Conservation (phyloP, 2,797 vertebrate genomes). For the Gymnoscopelus microlampas region DNA sequence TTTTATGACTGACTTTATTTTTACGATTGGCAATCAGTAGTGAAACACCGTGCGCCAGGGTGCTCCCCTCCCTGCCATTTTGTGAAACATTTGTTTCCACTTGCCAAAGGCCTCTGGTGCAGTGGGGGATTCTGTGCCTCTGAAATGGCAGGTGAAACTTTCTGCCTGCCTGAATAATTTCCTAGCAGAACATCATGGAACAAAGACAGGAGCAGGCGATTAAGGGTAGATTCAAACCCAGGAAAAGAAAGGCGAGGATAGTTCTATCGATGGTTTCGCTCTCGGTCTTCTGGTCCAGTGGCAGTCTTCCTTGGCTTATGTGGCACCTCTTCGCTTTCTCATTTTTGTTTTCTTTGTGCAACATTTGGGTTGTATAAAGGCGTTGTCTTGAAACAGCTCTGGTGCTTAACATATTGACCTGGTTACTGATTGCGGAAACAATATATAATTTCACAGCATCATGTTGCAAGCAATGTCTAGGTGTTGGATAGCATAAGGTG, state of each 20-base stretch:
- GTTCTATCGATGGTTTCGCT: slow-evolving; percentile 47
- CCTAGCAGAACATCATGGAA: slow-evolving; percentile 72
- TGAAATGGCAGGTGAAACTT: slow-evolving; percentile 83
- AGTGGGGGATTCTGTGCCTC: slow-evolving; percentile 71
- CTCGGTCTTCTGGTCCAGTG: slow-evolving; percentile 54
- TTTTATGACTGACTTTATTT: slow-evolving; percentile 88
- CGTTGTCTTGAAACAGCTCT: slow-evolving; percentile 27
- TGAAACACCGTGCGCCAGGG: slow-evolving; percentile 84
- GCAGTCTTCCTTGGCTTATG: slow-evolving; percentile 62
- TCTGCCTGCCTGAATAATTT: slow-evolving; percentile 86
- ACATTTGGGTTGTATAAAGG: slow-evolving; percentile 40
- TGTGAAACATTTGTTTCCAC: slow-evolving; percentile 83
- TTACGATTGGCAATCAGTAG: slow-evolving; percentile 89
- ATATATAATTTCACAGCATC: slow-evolving; percentile 37
- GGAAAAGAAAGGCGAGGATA: slow-evolving; percentile 64
- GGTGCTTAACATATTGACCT: slow-evolving; percentile 17
- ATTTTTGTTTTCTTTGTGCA: slow-evolving; percentile 44
- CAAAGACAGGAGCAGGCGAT: slow-evolving; percentile 62
- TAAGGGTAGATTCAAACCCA: slow-evolving; percentile 62
- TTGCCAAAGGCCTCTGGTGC: slow-evolving; percentile 81
- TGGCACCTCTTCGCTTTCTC: slow-evolving; percentile 51
- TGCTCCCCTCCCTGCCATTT: slow-evolving; percentile 85
- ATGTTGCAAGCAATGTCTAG: slow-evolving; percentile 27
- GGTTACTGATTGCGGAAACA: slow-evolving; percentile 24
- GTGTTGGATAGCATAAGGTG: slow-evolving; percentile 23